phyloP scores from a whole-genome alignment of 2,888 invertebrate species.

The Perithous albicinctus region DNA sequence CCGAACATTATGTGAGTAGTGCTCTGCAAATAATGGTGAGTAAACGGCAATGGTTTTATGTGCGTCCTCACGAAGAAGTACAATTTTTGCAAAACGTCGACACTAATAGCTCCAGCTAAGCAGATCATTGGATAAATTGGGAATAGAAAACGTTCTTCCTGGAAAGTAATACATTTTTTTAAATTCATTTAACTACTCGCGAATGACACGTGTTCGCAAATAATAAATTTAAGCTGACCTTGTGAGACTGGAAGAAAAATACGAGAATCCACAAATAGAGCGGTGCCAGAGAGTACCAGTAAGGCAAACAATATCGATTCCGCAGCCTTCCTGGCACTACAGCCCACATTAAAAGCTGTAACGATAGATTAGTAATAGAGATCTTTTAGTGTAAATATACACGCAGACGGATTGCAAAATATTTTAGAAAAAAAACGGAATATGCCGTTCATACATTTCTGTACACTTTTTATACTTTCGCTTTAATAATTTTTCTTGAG shows the following conservation, averaged over 20 bases:
- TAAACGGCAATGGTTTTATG: slow-evolving; percentile 75
- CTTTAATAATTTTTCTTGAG: too few relatives aligned
- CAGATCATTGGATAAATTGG: slow-evolving; percentile 97
- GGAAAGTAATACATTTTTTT: slow-evolving; percentile 63
- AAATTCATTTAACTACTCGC: slow-evolving; percentile 24
- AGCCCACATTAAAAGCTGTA: slow-evolving; percentile 88
- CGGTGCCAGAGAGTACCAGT: slow-evolving; percentile 91
- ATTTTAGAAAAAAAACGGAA: not conserved
- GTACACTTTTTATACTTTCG: not conserved
- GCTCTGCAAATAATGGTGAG: slow-evolving; percentile 90
- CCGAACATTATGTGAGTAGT: slow-evolving; percentile 90
- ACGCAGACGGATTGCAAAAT: not conserved
- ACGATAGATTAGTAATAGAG: slow-evolving; percentile 63
- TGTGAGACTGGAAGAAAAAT: slow-evolving; percentile 96
- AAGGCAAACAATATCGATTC: slow-evolving; percentile 90
- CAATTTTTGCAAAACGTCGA: slow-evolving; percentile 93
- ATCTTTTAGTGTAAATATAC: not conserved
- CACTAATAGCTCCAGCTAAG: slow-evolving; percentile 91
- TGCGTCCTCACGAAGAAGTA: slow-evolving; percentile 85
- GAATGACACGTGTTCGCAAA: slow-evolving; percentile 72
- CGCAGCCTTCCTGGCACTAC: slow-evolving; percentile 89
- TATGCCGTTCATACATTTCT: not conserved
- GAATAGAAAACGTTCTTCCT: slow-evolving; percentile 93
- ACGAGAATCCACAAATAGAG: slow-evolving; percentile 95
- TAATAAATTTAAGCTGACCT: slow-evolving; percentile 87